Base-by-base conservation (phyloP, 2,888 invertebrate genomes). In the Penaeus monodon region DNA sequence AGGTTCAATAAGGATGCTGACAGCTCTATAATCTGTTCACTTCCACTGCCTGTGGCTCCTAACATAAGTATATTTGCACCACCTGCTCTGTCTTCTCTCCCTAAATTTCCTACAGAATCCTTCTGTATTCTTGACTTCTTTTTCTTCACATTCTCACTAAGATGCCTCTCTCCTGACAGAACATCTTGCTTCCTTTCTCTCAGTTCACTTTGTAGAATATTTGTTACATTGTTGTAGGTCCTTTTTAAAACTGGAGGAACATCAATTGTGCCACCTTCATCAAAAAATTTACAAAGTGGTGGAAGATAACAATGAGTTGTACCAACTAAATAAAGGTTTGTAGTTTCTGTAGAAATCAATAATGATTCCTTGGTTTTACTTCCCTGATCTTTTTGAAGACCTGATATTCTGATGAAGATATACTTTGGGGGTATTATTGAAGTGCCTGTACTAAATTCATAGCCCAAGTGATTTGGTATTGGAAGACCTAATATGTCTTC, bases 401-500 rank as follows among this genome's bases (percentile, higher is more conserved):
- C 27, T 7, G 73, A 38, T 12, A 87, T 78, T 63, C 79, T 87
- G 27, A 87, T 74, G 33, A 78, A 83, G 20, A 87, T 44, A 83
- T 73, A 74, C 38, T 79, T 87, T 44, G 86, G 86, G 38, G 86
- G 86, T 29, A 83, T 74, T 64, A 87, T 57, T 4, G 79, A 79
- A 74, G 24, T 83, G 68, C 65, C 77, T 27, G 63, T 38, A 20
- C 49, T 73, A 57, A 87, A 87, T 20, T 87, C 86, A 66, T 87
- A 44, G 17, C 73, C 86, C 63, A 78, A 78, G 65, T 87, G 86
- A 22, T 57, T 83, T 8, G 86, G 81, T 33, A 87, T n/a, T 20
- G 89, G 79, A 12, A 89, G 57, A 64, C 70, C 65, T 22, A 89
- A 57, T 4, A 86, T 73, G 81, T 89, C 86, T 2, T 66, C 79